Base-by-base conservation (phyloP, 2,113 vertebrate genomes). In the Lepisosteus osseus region DNA sequence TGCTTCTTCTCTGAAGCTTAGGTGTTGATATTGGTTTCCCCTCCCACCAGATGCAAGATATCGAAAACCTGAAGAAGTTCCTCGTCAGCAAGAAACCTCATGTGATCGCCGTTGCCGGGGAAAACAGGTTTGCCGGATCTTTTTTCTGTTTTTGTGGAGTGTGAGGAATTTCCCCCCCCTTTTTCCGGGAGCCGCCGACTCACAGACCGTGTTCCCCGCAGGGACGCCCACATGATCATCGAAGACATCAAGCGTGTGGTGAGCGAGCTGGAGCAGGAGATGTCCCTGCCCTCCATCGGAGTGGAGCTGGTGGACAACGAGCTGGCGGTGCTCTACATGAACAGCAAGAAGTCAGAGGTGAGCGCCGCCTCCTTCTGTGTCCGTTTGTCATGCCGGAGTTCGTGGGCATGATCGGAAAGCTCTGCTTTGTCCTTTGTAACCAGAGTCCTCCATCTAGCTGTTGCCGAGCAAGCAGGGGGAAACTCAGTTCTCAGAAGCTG, bases 341-440 rank as follows among this genome's bases (percentile, higher is more conserved):
- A 99, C 88, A 96, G 97, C 92, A 96, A 95, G 85, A 98, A 96
- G 74, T 99, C 97, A 3, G 97, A 99, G 95, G 97, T 98, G 79
- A 91, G 70, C 11, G n/a, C 8, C 3, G 14, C 12, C 14, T n/a
- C 4, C 11, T 55, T n/a, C 9, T 4, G 11, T 3, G 9, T 14
- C 9, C 51, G 2, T 29, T 29, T 29, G 29, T 29, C 29, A 29
- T 29, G 29, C 29, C 1, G 29, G 29, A 29, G 29, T 29, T 29
- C 0, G 29, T 29, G 29, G 29, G 29, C 29, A 29, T 29, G 29
- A 29, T 29, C 29, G 29, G 29, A 29, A 29, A 29, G 1, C 29
- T 29, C 29, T 29, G 29, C 29, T 29, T 29, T 29, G 29, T 29
- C 29, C 29, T 29, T 29, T 29, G 2, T 29, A 29, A 29, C 29